Conservation (phyloP, 2,888 invertebrate species). For the Melitaea athalia region DNA sequence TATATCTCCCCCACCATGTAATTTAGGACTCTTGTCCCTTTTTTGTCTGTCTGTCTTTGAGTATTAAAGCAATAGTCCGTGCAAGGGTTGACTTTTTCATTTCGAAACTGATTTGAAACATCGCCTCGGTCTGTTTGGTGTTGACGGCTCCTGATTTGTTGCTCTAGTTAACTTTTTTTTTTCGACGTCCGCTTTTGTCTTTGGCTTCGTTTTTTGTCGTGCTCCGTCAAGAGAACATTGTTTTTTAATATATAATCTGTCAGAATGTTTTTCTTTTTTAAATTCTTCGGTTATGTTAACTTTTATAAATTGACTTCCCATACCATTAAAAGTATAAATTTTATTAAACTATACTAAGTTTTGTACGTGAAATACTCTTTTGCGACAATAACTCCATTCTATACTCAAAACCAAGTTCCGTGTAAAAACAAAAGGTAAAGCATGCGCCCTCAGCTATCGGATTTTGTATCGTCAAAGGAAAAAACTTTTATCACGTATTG, state of each 20-base stretch:
- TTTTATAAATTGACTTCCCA: neutral
- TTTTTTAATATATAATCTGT: neutral
- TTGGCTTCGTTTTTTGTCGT: slow-evolving; percentile 15
- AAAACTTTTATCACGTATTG: neutral
- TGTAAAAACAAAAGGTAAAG: neutral
- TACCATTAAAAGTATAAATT: neutral
- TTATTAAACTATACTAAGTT: neutral
- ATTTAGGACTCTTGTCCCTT: slow-evolving; percentile 60
- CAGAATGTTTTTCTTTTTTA: neutral
- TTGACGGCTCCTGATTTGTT: slow-evolving; percentile 33
- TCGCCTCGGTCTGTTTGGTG: slow-evolving; percentile 24
- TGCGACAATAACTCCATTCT: neutral
- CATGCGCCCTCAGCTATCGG: neutral
- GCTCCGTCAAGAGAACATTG: slow-evolving; percentile 9
- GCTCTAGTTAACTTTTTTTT: slow-evolving; percentile 28
- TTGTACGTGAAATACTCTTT: neutral
- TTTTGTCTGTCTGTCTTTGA: slow-evolving; percentile 57
- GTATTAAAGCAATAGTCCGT: slow-evolving; percentile 56
- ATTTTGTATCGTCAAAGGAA: slow-evolving; percentile 1
- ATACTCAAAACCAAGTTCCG: neutral
- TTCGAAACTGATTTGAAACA: slow-evolving; percentile 43
- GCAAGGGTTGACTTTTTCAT: slow-evolving; percentile 47
- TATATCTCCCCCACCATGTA: slow-evolving; percentile 47
- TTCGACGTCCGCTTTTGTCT: slow-evolving; percentile 15
- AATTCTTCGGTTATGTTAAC: neutral